Percentiles rank a stretch among this genome's conserved stretches.
Evolutionary conservation across 2,888 invertebrate species (phyloP).

Genomic region (Dasysyrphus albostriatus): DNA sequence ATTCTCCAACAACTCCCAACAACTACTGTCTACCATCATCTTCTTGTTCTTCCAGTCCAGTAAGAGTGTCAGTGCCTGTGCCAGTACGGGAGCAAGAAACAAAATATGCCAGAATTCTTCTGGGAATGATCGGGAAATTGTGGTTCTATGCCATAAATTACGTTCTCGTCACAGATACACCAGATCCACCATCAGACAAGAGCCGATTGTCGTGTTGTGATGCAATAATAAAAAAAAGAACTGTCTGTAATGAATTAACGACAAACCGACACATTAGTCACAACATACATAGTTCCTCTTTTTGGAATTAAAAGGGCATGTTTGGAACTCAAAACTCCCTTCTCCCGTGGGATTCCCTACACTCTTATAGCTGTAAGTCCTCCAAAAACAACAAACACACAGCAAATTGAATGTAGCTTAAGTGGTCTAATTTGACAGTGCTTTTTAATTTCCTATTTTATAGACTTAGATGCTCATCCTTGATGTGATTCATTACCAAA

Average conservation of each 20-base stretch:
- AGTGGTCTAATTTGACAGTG: slow-evolving; percentile 73
- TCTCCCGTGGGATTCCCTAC: not conserved
- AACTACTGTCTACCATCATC: not conserved
- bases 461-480: slow-evolving; percentile 37
- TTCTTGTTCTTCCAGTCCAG: slow-evolving; percentile 3
- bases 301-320: slow-evolving; percentile 58
- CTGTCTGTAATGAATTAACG: slow-evolving; percentile 65
- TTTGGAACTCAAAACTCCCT: not conserved
- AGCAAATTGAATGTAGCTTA: slow-evolving; percentile 63
- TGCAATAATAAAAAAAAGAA: slow-evolving; percentile 53
- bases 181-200: slow-evolving; percentile 10
- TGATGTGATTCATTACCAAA: slow-evolving; percentile 62
- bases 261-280: slow-evolving; percentile 74
- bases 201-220: slow-evolving; percentile 55
- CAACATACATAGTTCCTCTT: slow-evolving; percentile 66
- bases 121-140: slow-evolving; percentile 47
- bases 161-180: slow-evolving; percentile 58
- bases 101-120: slow-evolving; percentile 38
- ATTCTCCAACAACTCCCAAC: not conserved
- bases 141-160: slow-evolving; percentile 68
- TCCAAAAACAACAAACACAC: slow-evolving; percentile 22
- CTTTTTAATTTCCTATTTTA: slow-evolving; percentile 72
- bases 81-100: not conserved
- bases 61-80: not conserved
- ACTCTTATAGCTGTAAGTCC: not conserved